These are phyloP conservation scores for Crocidura indochinensis DNA, from an alignment of 2,797 vertebrate species.

Conservation along the genomic window DNA sequence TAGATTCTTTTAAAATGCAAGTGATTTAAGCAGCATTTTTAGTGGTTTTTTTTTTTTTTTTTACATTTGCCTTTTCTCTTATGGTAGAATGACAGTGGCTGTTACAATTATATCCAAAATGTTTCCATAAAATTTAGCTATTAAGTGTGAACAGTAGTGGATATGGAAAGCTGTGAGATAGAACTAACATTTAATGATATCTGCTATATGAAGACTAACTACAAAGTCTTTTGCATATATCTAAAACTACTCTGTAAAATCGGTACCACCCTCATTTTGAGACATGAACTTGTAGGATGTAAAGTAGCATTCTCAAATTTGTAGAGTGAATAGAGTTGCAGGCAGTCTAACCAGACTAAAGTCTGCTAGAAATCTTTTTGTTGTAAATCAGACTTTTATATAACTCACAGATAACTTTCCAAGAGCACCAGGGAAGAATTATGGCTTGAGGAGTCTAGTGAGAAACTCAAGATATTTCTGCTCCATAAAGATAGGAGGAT, in stretches of 20 bases:
- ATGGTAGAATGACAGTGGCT: neutral
- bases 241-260: neutral
- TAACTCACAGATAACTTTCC: neutral
- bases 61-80: neutral
- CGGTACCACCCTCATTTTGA: neutral
- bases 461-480: neutral
- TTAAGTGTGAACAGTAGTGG: neutral
- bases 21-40: conserved; percentile 12
- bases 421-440: neutral
- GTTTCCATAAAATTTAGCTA: conserved; percentile 4
- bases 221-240: neutral
- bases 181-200: conserved; percentile 1
- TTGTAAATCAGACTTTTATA: neutral
- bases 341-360: conserved; percentile 12
- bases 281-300: conserved; percentile 4
- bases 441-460: neutral
- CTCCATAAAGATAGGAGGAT: neutral
- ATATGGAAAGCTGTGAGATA: neutral
- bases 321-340: neutral
- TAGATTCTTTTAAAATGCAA: conserved; percentile 44
- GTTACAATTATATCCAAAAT: conserved; percentile 2
- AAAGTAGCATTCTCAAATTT: conserved; percentile 33
- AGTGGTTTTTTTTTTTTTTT: neutral
- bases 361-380: neutral
- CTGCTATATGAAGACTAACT: neutral